Evolutionary conservation across 1,140 invertebrate genomes (phyloP).

Genomic region (Rhynchophorus ferrugineus): DNA sequence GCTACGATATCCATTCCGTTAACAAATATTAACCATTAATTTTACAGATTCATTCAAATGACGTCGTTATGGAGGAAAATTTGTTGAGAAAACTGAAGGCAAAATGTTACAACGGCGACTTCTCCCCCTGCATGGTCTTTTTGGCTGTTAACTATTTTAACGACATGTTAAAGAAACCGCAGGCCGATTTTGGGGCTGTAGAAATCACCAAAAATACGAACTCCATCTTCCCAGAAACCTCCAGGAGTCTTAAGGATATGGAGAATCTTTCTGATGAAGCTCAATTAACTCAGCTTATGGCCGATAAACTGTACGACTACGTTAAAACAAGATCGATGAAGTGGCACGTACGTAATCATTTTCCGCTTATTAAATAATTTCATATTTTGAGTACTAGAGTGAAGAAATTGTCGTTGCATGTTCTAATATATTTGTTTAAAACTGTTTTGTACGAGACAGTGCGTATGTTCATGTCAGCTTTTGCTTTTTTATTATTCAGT

Average conservation of each 20-base stretch:
- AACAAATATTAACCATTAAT: too few species aligned
- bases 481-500: too few species aligned
- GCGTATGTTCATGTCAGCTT: too few species aligned
- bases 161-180: slow-evolving; percentile 67
- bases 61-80: slow-evolving; percentile 52
- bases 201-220: slow-evolving; percentile 57
- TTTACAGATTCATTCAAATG: slow-evolving; percentile 34
- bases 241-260: slow-evolving; percentile 34
- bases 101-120: slow-evolving; percentile 66
- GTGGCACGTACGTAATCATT: slow-evolving; percentile 44
- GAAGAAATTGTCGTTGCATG: too few species aligned
- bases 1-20: too few species aligned
- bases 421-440: too few species aligned
- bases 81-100: slow-evolving; percentile 63
- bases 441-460: too few species aligned
- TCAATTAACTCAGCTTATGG: slow-evolving; percentile 59
- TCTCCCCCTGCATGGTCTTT: slow-evolving; percentile 69
- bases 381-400: neutral
- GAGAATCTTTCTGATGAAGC: slow-evolving; percentile 54
- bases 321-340: slow-evolving; percentile 60
- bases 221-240: slow-evolving; percentile 26
- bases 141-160: slow-evolving; percentile 76
- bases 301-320: slow-evolving; percentile 66
- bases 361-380: neutral
- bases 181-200: slow-evolving; percentile 65